phyloP scores from a whole-genome alignment of 2,797 vertebrate genomes.

The Peromyscus aztecus region DNA sequence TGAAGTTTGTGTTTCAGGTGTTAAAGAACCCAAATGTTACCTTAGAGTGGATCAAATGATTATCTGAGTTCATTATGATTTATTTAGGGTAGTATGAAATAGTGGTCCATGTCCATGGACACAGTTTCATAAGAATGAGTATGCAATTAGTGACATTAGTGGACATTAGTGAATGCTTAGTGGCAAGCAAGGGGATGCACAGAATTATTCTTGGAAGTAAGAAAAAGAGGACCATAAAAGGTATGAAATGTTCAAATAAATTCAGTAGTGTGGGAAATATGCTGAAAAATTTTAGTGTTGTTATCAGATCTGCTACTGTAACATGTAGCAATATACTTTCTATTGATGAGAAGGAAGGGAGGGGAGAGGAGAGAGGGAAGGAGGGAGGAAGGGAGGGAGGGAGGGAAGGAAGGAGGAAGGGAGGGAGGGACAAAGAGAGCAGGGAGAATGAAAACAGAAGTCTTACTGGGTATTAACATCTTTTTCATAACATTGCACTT shows the following conservation, averaged over 20 bases:
- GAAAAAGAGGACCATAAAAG: background rate
- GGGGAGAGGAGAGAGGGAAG: too few relatives aligned
- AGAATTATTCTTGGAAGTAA: slow-evolving; percentile 57
- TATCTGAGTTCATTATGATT: slow-evolving; percentile 79
- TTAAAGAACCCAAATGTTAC: slow-evolving; percentile 76
- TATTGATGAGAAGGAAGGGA: background rate
- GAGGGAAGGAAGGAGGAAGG: too few relatives aligned
- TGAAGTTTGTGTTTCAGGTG: slow-evolving; percentile 75
- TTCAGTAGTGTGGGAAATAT: slow-evolving; percentile 59
- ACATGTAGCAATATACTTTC: background rate
- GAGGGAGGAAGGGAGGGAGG: too few relatives aligned
- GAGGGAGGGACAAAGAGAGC: fast-evolving
- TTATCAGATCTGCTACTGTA: slow-evolving; percentile 61
- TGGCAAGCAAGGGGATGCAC: slow-evolving; percentile 69
- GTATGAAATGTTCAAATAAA: slow-evolving; percentile 60
- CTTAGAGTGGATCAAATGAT: slow-evolving; percentile 68
- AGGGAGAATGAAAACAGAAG: background rate
- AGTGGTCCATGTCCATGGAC: slow-evolving; percentile 68
- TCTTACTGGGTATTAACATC: background rate
- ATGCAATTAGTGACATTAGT: slow-evolving; percentile 38
- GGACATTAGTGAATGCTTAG: slow-evolving; percentile 43
- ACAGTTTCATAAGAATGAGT: slow-evolving; percentile 63
- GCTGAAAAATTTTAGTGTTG: slow-evolving; percentile 57
- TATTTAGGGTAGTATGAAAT: slow-evolving; percentile 77
- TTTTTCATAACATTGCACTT: background rate